Conservation (phyloP, 2,888 invertebrate genomes). For the Torymus tubicola region DNA sequence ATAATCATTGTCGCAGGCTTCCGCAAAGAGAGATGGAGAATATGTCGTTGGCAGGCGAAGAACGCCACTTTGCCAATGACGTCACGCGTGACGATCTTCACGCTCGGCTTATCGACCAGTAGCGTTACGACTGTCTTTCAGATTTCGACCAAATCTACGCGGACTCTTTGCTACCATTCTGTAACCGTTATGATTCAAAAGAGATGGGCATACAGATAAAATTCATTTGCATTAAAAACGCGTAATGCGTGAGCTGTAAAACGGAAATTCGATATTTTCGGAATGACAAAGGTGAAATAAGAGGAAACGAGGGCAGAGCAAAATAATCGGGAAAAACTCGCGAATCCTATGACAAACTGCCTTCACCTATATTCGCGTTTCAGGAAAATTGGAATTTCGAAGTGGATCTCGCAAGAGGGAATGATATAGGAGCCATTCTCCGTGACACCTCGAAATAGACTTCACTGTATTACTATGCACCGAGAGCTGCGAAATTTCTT, state of each 20-base stretch:
- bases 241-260: too few relatives aligned
- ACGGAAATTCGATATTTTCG: background rate
- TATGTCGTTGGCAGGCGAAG: conserved; percentile 7
- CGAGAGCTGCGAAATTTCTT: conserved; percentile 62
- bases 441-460: conserved; percentile 72
- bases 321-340: conserved; percentile 42
- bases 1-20: conserved; percentile 65
- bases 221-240: too few relatives aligned
- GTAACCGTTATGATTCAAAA: too few relatives aligned
- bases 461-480: conserved; percentile 67
- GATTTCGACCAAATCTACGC: background rate
- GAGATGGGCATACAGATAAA: too few relatives aligned
- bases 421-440: conserved; percentile 72
- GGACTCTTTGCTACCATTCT: background rate
- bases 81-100: conserved; percentile 62
- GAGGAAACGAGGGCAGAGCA: background rate
- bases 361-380: conserved; percentile 58
- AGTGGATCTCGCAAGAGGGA: conserved; percentile 66
- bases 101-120: conserved; percentile 48
- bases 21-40: conserved; percentile 58
- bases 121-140: background rate
- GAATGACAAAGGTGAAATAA: background rate
- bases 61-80: conserved; percentile 46
- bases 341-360: conserved; percentile 56
- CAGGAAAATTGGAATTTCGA: conserved; percentile 71